These are phyloP conservation scores for Trichonephila inaurata DNA, from an alignment of 1,140 invertebrate species.

Conservation along the genomic window DNA sequence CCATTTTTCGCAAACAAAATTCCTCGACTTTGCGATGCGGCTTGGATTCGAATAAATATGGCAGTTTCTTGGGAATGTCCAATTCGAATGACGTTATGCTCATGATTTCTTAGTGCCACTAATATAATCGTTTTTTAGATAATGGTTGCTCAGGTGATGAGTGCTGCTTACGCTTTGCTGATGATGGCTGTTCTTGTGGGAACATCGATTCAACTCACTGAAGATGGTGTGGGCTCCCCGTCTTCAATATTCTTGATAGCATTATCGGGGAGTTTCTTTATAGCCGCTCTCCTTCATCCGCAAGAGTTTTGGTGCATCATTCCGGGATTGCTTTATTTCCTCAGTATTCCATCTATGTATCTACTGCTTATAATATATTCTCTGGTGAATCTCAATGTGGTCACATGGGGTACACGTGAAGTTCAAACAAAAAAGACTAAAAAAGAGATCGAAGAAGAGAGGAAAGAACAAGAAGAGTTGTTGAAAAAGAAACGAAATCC, in stretches of 20 bases:
- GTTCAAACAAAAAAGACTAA: constrained; percentile 84
- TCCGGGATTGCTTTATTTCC: constrained; percentile 95
- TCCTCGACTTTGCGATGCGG: too few species aligned
- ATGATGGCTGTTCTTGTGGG: constrained; percentile 97
- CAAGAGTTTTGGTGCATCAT: constrained; percentile 99
- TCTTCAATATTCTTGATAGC: constrained; percentile 99
- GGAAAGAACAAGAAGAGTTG: constrained; percentile 90
- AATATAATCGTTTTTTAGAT: constrained; percentile 80
- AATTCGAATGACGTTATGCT: too few species aligned
- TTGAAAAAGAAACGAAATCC: constrained; percentile 88
- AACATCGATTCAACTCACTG: constrained; percentile 95
- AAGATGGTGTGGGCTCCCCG: constrained; percentile 96
- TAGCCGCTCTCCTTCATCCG: constrained; percentile 98
- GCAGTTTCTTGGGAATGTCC: too few species aligned
- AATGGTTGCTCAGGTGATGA: constrained; percentile 87
- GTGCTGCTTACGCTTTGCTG: constrained; percentile 90
- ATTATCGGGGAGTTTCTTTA: constrained; percentile 95
- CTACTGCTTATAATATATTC: constrained; percentile 98
- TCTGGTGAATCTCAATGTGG: constrained; percentile 98
- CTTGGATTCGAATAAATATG: too few species aligned
- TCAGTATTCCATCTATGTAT: constrained; percentile 99
- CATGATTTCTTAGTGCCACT: too few species aligned
- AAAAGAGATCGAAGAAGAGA: constrained; percentile 84
- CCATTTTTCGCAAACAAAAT: too few species aligned
- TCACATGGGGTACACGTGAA: constrained; percentile 99